Evolutionary conservation across 1,140 invertebrate species (phyloP).

Genomic region (Drosophila sproati): DNA sequence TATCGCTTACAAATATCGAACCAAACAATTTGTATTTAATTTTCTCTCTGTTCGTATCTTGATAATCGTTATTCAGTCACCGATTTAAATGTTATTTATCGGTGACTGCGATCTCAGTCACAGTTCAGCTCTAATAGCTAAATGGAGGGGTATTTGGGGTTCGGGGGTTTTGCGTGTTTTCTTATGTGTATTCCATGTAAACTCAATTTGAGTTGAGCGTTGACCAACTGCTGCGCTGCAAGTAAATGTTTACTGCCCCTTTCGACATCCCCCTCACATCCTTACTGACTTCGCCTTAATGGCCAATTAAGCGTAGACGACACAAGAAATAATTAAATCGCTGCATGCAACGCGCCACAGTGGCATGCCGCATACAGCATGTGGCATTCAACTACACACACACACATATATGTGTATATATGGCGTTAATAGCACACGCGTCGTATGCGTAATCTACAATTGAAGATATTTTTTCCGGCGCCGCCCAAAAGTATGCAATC

Average conservation of each 20-base stretch:
- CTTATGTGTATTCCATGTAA: constrained; percentile 74
- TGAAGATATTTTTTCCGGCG: constrained; percentile 21
- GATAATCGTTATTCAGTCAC: neutral
- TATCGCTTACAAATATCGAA: no score
- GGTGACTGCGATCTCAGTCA: neutral
- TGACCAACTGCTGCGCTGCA: constrained; percentile 60
- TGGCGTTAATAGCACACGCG: constrained; percentile 43
- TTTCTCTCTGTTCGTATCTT: no score
- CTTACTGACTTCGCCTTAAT: constrained; percentile 59
- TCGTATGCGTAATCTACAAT: constrained; percentile 66
- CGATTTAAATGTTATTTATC: neutral
- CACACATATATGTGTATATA: constrained; percentile 10
- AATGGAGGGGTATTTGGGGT: neutral
- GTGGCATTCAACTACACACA: constrained; percentile 7
- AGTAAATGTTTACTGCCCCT: constrained; percentile 20
- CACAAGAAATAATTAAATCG: constrained; percentile 84
- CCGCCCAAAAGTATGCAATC: constrained; percentile 60
- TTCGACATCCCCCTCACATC: neutral
- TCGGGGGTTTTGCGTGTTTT: constrained; percentile 11
- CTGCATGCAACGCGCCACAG: constrained; percentile 60
- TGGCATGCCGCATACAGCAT: constrained; percentile 18
- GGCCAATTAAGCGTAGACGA: constrained; percentile 84
- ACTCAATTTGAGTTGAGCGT: constrained; percentile 64
- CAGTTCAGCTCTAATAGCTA: constrained; percentile 1
- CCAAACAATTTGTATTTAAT: no score